These are phyloP conservation scores for Brachyalestes nurse DNA, from an alignment of 2,797 vertebrate genomes.

Conservation along the genomic window DNA sequence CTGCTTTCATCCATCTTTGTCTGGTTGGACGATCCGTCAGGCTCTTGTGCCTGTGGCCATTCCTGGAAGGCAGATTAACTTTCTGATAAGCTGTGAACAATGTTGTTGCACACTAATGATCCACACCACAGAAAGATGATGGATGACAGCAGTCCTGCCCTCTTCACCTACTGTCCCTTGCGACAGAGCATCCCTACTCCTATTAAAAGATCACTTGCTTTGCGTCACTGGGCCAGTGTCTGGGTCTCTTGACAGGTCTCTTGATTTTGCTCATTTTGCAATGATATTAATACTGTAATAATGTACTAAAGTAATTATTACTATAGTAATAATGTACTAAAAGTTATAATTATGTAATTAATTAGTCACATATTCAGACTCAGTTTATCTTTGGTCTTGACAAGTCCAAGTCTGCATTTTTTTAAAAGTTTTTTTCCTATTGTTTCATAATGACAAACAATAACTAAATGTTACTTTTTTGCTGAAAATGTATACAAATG, in stretches of 20 bases:
- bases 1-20: slow-evolving; percentile 71
- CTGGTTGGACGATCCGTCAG: slow-evolving; percentile 60
- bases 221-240: neutral
- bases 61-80: slow-evolving; percentile 72
- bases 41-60: slow-evolving; percentile 64
- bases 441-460: no score
- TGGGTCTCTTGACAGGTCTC: neutral
- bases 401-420: no score
- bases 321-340: no score
- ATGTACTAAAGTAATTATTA: no score
- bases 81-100: slow-evolving; percentile 83
- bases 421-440: no score
- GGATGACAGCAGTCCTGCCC: slow-evolving; percentile 33
- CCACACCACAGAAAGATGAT: slow-evolving; percentile 44
- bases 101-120: slow-evolving; percentile 73
- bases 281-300: no score
- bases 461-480: no score
- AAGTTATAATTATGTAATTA: no score
- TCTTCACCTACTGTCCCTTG: slow-evolving; percentile 15
- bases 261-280: no score
- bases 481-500: no score
- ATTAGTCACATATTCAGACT: no score
- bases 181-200: slow-evolving; percentile 36
- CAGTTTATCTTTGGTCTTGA: no score
- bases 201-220: slow-evolving; percentile 36